Conservation (phyloP, 2,113 vertebrate species). For the Oenanthe oenanthe region DNA sequence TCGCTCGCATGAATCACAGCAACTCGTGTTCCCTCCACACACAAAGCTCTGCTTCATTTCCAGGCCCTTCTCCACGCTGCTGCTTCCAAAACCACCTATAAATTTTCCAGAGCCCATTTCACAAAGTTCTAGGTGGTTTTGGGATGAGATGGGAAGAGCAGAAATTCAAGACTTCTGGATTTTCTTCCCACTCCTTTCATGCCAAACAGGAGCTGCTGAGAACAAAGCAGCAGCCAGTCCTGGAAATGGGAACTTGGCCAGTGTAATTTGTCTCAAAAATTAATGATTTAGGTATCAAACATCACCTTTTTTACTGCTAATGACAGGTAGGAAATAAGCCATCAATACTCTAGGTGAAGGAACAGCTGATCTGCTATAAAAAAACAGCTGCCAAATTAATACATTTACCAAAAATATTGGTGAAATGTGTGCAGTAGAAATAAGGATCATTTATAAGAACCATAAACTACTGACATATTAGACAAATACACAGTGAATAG, state of each 20-base stretch:
- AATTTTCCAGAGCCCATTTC: slow-evolving; percentile 6
- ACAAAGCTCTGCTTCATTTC: slow-evolving; percentile 28
- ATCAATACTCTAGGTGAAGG: not conserved
- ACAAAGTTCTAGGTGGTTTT: not conserved
- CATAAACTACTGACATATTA: not conserved
- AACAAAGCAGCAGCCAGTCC: not conserved
- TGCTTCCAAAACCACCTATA: slow-evolving; percentile 34
- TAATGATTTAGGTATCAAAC: not conserved
- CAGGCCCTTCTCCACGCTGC: not conserved
- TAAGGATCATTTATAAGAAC: not conserved
- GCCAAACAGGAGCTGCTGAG: not conserved
- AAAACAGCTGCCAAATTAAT: not conserved
- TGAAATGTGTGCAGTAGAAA: not conserved
- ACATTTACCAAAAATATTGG: not conserved
- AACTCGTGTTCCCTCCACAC: not conserved
- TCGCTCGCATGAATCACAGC: slow-evolving; percentile 17
- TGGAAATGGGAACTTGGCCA: not conserved
- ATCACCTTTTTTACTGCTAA: not conserved
- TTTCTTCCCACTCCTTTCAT: not conserved
- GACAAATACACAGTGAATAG: not conserved
- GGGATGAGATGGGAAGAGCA: not conserved
- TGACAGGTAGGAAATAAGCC: not conserved
- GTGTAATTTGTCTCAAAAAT: not conserved
- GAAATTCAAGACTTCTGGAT: not conserved
- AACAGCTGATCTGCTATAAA: not conserved